Percentiles rank a stretch among this genome's conserved stretches.
Evolutionary conservation across 2,888 invertebrate genomes (phyloP).

Genomic region (Drosophila lutescens): DNA sequence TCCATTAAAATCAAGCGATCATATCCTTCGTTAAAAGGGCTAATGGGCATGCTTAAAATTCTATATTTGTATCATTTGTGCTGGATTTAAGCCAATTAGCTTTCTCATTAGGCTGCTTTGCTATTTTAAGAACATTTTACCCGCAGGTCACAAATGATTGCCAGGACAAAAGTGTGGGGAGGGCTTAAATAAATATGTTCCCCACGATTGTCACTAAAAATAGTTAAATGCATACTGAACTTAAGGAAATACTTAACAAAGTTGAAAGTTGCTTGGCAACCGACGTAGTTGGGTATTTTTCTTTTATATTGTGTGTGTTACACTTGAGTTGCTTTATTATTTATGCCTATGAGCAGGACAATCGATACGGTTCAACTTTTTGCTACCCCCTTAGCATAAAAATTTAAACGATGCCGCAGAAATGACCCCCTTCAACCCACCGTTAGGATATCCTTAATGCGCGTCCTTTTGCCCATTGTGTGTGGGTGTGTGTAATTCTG

Average conservation of each 20-base stretch:
- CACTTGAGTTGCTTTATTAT: constrained; percentile 38
- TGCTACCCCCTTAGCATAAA: constrained; percentile 22
- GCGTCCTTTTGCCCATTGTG: constrained; percentile 1
- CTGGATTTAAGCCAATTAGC: constrained; percentile 21
- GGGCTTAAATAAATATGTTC: neutral
- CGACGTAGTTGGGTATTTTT: constrained; percentile 1
- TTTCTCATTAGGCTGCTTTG: neutral
- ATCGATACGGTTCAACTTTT: constrained; percentile 14
- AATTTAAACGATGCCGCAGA: constrained; percentile 27
- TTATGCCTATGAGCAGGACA: constrained; percentile 34
- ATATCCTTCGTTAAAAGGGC: neutral
- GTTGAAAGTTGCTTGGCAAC: constrained; percentile 3
- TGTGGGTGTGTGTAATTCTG: constrained; percentile 20
- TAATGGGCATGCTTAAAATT: constrained; percentile 19
- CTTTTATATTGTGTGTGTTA: constrained; percentile 12
- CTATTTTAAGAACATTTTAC: constrained; percentile 20
- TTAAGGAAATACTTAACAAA: neutral
- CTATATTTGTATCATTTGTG: constrained; percentile 8
- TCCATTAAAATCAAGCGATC: neutral
- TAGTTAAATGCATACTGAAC: neutral
- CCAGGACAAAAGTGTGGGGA: neutral
- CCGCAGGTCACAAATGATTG: neutral
- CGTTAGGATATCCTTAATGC: constrained; percentile 13
- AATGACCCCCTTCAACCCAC: constrained; percentile 10
- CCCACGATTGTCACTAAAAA: neutral